Percentiles rank a stretch among this genome's conserved stretches.
Conservation (phyloP, 2,888 invertebrate genomes). For the Blera fallax region DNA sequence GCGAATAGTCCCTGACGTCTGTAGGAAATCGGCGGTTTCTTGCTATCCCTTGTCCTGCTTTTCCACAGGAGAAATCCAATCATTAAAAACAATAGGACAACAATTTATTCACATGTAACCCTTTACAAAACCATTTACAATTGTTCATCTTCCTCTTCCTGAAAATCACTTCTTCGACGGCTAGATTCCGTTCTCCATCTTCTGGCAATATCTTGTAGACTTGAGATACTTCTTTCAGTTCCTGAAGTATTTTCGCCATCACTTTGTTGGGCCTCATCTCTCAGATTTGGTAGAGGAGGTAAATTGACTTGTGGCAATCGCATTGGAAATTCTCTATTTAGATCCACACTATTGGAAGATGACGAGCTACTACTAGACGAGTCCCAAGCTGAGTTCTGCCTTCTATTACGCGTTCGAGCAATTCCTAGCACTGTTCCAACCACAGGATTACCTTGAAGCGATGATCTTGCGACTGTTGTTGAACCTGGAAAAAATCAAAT, state of each 20-base stretch:
- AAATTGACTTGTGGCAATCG: constrained; percentile 25
- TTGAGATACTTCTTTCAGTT: constrained; percentile 9
- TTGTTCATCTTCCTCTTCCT: not conserved
- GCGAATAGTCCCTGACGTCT: too few relatives aligned
- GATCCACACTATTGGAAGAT: constrained; percentile 50
- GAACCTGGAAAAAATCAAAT: constrained; percentile 13
- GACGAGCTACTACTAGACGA: constrained; percentile 37
- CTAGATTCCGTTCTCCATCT: constrained; percentile 16
- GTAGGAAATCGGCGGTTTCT: too few relatives aligned
- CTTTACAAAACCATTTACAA: not conserved
- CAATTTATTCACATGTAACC: not conserved
- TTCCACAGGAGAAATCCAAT: too few relatives aligned
- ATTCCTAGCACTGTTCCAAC: constrained; percentile 77
- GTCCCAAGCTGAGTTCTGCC: constrained; percentile 51
- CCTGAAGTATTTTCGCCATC: not conserved
- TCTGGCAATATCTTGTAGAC: constrained; percentile 16
- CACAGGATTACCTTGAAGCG: constrained; percentile 75
- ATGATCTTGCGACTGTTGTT: constrained; percentile 49
- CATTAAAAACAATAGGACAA: not conserved
- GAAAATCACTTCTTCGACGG: not conserved
- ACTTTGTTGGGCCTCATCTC: not conserved
- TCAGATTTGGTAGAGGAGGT: constrained; percentile 16
- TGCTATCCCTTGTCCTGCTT: too few relatives aligned
- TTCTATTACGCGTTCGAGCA: constrained; percentile 73
- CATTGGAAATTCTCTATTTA: constrained; percentile 27